Evolutionary conservation across 30 jellyfish, hydroid and myxozoan species (phyloP).

Genomic region (Aurelia aurita): DNA sequence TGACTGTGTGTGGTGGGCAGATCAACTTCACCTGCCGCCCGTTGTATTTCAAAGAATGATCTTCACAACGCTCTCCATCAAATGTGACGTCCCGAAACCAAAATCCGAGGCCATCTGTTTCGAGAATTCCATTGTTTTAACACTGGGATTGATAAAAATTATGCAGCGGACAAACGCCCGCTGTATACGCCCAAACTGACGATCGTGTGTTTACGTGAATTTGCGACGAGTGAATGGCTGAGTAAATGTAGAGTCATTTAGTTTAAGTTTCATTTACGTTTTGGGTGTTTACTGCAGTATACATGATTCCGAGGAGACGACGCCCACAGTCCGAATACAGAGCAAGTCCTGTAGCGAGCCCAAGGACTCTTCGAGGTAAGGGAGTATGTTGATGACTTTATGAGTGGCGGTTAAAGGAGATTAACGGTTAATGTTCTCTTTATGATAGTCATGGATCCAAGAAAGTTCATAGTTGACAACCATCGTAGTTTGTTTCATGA

Average conservation of each 20-base stretch:
- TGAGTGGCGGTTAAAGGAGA: too few relatives aligned
- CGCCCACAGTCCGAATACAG: conserved; percentile 72
- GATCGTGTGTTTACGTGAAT: conserved; percentile 1
- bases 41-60: conserved; percentile 11
- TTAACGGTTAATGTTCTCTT: too few relatives aligned
- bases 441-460: too few relatives aligned
- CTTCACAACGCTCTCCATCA: conserved; percentile 22
- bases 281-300: neutral
- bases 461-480: too few relatives aligned
- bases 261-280: neutral
- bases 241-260: too few relatives aligned
- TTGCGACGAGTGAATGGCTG: too few relatives aligned
- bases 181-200: conserved; percentile 32
- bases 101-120: conserved; percentile 62
- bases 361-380: conserved; percentile 51
- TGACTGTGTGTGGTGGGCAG: conserved; percentile 2
- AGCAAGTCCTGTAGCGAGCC: conserved; percentile 69
- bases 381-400: neutral
- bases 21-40: conserved; percentile 48
- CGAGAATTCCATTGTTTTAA: conserved; percentile 36
- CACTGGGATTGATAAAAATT: conserved; percentile 21
- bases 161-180: conserved; percentile 6
- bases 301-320: conserved; percentile 64
- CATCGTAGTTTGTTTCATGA: too few relatives aligned
- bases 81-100: conserved; percentile 62